Evolutionary conservation across 2,888 invertebrate species (phyloP).

Genomic region (Lamellibrachia satsuma): DNA sequence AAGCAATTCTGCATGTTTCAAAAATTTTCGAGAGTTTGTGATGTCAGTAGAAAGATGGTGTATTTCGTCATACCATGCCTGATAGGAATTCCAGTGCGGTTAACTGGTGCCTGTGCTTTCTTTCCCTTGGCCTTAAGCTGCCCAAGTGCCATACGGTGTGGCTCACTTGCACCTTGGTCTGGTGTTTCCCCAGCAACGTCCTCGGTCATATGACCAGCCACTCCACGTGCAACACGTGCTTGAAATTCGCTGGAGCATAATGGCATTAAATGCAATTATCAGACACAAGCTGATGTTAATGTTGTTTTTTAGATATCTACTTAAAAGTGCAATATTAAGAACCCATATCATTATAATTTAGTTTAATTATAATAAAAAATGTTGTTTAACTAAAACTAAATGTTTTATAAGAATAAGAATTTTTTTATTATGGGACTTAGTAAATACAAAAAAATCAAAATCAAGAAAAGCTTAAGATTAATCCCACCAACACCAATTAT

Average conservation of each 20-base stretch:
- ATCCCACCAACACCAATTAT: too few relatives aligned
- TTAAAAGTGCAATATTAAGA: too few relatives aligned
- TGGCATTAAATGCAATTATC: neutral
- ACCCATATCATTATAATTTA: too few relatives aligned
- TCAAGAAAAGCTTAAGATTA: too few relatives aligned
- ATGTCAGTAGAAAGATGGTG: neutral
- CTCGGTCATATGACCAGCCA: constrained; percentile 68
- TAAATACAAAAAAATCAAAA: too few relatives aligned
- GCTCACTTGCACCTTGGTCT: constrained; percentile 69
- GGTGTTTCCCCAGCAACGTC: constrained; percentile 22
- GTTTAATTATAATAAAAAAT: too few relatives aligned
- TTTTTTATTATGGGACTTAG: too few relatives aligned
- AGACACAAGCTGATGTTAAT: neutral
- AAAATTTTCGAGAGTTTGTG: neutral
- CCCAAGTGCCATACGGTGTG: constrained; percentile 79
- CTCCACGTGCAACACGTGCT: constrained; percentile 75
- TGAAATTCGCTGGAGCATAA: constrained; percentile 75
- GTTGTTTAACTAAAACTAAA: too few relatives aligned
- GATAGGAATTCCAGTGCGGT: constrained; percentile 46
- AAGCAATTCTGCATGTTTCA: neutral
- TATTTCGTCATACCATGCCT: neutral
- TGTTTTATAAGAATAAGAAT: too few relatives aligned
- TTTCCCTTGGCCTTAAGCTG: constrained; percentile 76
- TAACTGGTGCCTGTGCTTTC: constrained; percentile 71
- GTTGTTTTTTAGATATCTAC: neutral